A percentile compares a stretch with the other conserved stretches of the same genome.
Evolutionary conservation across 2,113 vertebrate species (phyloP).

Genomic region (Blennius ocellaris): DNA sequence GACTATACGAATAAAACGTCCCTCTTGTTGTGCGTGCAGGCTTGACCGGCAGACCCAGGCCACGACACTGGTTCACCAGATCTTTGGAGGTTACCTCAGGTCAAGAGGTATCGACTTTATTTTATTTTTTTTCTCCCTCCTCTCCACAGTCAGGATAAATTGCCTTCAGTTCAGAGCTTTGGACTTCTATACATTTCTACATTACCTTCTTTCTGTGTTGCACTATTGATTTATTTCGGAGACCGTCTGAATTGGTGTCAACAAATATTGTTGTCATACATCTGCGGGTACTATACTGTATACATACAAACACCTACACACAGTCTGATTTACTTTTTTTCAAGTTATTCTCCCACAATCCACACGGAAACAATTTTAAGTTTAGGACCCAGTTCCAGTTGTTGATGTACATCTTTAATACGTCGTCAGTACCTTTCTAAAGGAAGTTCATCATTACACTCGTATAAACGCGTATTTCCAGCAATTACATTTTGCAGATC

Average conservation of each 20-base stretch:
- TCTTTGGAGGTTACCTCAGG: conserved; percentile 96
- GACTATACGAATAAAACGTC: too few relatives aligned
- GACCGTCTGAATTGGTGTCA: not conserved
- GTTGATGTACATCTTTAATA: too few relatives aligned
- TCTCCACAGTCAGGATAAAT: not conserved
- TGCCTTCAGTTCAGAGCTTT: not conserved
- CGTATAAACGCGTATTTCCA: too few relatives aligned
- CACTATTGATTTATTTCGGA: not conserved
- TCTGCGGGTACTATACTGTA: too few relatives aligned
- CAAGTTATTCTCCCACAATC: too few relatives aligned
- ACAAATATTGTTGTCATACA: not conserved
- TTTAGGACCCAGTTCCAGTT: too few relatives aligned
- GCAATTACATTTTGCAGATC: too few relatives aligned
- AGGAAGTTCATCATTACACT: too few relatives aligned
- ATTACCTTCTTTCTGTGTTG: not conserved
- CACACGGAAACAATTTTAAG: too few relatives aligned
- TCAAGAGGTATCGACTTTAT: conserved; percentile 87
- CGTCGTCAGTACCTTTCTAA: too few relatives aligned
- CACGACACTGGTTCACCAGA: conserved; percentile 94
- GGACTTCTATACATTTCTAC: not conserved
- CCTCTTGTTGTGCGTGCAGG: conserved; percentile 72
- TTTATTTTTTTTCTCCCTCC: not conserved
- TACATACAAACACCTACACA: too few relatives aligned
- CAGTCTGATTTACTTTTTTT: too few relatives aligned
- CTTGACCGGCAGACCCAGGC: conserved; percentile 95